Conservation (phyloP, 2,797 vertebrate genomes). For the Pelobates cultripes region DNA sequence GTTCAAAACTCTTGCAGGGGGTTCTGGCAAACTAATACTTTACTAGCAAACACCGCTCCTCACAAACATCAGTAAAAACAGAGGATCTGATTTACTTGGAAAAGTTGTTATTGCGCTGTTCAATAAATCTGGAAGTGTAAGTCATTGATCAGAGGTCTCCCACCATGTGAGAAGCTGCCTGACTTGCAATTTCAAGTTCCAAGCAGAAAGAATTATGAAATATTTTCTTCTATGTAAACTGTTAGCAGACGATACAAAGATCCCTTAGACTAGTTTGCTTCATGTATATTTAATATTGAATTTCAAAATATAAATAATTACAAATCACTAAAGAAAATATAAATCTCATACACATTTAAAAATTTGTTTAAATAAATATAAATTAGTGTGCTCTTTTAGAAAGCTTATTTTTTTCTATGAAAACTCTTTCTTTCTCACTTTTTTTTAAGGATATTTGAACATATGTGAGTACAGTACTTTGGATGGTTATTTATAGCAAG, state of each 20-base stretch:
- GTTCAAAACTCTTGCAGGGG: too few species aligned
- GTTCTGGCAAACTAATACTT: neutral
- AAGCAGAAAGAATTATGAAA: neutral
- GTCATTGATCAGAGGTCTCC: slow-evolving; percentile 17
- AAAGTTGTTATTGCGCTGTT: slow-evolving; percentile 20
- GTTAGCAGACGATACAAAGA: neutral
- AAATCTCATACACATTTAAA: neutral
- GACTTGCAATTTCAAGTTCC: slow-evolving; percentile 3
- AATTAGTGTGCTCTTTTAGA: neutral
- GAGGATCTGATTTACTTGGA: slow-evolving; percentile 4
- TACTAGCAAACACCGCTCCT: neutral
- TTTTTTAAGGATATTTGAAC: slow-evolving; percentile 22
- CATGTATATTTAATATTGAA: neutral
- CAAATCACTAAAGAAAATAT: neutral
- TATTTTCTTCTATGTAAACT: neutral
- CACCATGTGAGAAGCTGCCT: slow-evolving; percentile 12
- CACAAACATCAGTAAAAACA: neutral
- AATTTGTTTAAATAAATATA: neutral
- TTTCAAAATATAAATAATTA: neutral
- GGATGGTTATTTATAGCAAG: slow-evolving; percentile 25
- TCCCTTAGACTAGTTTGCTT: neutral
- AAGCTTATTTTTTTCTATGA: neutral
- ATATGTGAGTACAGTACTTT: slow-evolving; percentile 1
- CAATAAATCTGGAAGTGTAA: slow-evolving; percentile 1
- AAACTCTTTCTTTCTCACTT: neutral